Conservation (phyloP, 2,797 vertebrate genomes). For the Paguma larvata region DNA sequence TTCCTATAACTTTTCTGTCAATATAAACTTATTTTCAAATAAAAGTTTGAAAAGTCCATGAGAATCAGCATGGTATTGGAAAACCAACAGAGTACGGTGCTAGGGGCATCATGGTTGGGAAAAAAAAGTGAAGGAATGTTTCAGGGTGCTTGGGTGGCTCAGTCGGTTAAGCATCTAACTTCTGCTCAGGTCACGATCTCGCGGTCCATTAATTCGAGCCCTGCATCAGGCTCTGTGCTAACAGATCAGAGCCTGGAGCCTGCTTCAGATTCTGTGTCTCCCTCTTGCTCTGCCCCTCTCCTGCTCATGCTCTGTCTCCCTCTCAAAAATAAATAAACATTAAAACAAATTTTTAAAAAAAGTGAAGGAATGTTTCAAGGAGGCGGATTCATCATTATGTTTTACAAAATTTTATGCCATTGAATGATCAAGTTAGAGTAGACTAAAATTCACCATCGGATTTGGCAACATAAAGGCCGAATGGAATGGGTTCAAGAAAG, state of each 20-base stretch:
- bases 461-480: not conserved
- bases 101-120: not conserved
- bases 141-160: not conserved
- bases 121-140: not conserved
- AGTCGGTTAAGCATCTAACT: too few relatives aligned
- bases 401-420: not conserved
- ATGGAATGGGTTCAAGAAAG: not conserved
- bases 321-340: too few relatives aligned
- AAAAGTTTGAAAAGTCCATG: not conserved
- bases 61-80: not conserved
- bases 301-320: too few relatives aligned
- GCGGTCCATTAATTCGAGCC: too few relatives aligned
- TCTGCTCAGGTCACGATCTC: too few relatives aligned
- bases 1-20: not conserved
- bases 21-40: constrained; percentile 14
- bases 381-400: not conserved
- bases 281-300: too few relatives aligned
- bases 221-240: too few relatives aligned
- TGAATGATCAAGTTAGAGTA: not conserved
- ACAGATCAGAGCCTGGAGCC: too few relatives aligned
- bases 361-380: not conserved
- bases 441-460: not conserved
- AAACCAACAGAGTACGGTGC: not conserved
- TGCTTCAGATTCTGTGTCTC: too few relatives aligned
- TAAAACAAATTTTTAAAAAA: not conserved